Evolutionary conservation across 2,888 invertebrate species (phyloP), one percentile per base, ranked within the genome.

Genomic region (Eupeodes luniger): DNA sequence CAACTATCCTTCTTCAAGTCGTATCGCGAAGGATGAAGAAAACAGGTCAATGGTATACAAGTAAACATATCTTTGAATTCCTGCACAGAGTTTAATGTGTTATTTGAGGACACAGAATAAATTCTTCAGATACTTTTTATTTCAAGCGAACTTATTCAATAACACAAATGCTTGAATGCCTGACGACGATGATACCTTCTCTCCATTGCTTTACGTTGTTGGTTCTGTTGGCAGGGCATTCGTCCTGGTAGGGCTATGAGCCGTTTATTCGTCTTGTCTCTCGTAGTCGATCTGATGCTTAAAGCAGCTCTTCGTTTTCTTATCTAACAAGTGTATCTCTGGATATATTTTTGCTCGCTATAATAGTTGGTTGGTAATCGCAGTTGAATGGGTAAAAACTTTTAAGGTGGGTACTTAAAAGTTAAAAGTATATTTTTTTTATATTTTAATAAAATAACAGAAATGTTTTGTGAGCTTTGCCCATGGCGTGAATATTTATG

Each of bases 101-200:
- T 69, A 70, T 61, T 59, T 75, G 74, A 62, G 16, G 14, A 16
- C 55, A 19, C 12, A 53, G 70, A 76, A 76, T 78, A 82, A 79
- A 86, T 86, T 82, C 85, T 62, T 82, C 19, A 86, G 59, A 87
- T 80, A 83, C 64, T 83, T 87, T 59, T 2, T 19, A 1, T 66
- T 67, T 19, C 51, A 49, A 80, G 76, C 34, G 80, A 87, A 87
- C 87, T 83, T 87, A 83, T 87, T 83, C 87, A 87, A 87, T 87
- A 87, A 77, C 66, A 76, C 76, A 64, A 77, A 83, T 80, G 66
- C 75, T 80, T 72, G 40, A 40, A 40, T 40, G 40, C 40, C 40
- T 40, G 40, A 40, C 40, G 40, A 40, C 40, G 36, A 49, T 59
- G 14, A 7, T 27, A 78, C 64, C 62, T 47, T 27, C 44, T 49